Evolutionary conservation across 2,113 vertebrate genomes (phyloP).

Genomic region (Scalopus aquaticus): DNA sequence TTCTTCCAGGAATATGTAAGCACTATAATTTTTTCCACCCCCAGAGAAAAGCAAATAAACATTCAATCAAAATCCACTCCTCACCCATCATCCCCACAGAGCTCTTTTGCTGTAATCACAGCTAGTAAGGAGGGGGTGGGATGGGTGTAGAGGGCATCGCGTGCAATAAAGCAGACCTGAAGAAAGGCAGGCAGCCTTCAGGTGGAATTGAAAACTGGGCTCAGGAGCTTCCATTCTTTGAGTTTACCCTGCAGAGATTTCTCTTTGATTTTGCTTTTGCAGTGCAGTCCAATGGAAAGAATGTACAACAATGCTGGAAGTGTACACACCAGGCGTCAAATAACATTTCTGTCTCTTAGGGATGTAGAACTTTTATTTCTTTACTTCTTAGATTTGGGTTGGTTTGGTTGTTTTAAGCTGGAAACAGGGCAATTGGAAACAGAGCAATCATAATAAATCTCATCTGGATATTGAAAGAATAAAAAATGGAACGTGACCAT

Average conservation of each 20-base stretch:
- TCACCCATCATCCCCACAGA: not conserved
- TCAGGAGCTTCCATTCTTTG: not conserved
- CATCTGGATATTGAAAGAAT: not conserved
- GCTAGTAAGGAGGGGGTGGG: not conserved
- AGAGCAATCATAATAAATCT: not conserved
- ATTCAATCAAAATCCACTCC: not conserved
- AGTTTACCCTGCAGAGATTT: not conserved
- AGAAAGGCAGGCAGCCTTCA: not conserved
- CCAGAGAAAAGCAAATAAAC: not conserved
- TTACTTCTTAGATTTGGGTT: not conserved
- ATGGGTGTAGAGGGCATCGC: too few relatives aligned
- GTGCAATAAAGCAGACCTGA: not conserved
- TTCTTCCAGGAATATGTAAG: not conserved
- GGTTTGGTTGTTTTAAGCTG: not conserved
- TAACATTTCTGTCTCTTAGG: not conserved
- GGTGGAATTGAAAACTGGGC: not conserved
- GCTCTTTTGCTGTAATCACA: not conserved
- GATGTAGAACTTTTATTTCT: not conserved
- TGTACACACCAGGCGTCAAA: not conserved
- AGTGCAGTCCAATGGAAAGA: not conserved
- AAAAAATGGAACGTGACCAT: not conserved
- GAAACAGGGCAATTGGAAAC: conserved; percentile 20
- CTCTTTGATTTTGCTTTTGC: not conserved
- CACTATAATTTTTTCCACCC: not conserved
- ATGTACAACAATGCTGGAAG: not conserved